phyloP scores from a whole-genome alignment of 1,140 invertebrate species.

The Bombus difficillimus region DNA sequence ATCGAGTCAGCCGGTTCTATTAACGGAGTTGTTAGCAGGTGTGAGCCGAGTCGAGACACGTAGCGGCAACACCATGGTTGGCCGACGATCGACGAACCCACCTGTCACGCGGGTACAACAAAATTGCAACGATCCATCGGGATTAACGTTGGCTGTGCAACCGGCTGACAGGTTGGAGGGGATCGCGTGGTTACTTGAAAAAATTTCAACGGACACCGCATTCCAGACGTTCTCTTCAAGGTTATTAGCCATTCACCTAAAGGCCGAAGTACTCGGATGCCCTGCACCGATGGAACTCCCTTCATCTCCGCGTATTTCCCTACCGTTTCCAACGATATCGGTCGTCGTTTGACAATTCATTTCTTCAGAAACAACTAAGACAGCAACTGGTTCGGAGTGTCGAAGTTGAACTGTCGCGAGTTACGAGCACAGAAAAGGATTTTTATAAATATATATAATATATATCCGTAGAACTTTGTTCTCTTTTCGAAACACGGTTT shows the following conservation, averaged over 20 bases:
- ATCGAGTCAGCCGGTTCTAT: slow-evolving; percentile 4
- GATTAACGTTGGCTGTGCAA: not conserved
- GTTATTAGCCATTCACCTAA: slow-evolving; percentile 77
- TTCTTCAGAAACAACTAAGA: no score
- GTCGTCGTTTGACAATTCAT: no score
- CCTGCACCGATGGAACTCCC: no score
- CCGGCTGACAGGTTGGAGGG: not conserved
- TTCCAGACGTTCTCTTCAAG: slow-evolving; percentile 77
- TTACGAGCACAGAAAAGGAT: no score
- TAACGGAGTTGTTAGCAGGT: slow-evolving; percentile 30
- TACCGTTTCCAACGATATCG: not conserved
- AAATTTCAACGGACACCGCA: slow-evolving; percentile 73
- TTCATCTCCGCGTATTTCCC: not conserved
- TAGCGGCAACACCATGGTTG: not conserved
- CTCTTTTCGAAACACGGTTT: no score
- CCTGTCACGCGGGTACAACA: not conserved
- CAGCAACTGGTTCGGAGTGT: no score
- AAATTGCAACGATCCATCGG: slow-evolving; percentile 3
- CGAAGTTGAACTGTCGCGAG: no score
- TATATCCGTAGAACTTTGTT: no score
- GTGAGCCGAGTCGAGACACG: not conserved
- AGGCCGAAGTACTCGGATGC: slow-evolving; percentile 71
- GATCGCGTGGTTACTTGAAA: slow-evolving; percentile 65
- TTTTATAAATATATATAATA: no score
- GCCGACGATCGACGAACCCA: not conserved